Evolutionary conservation across 2,888 invertebrate genomes (phyloP), one percentile per base, ranked within the genome.

Genomic region (Tyria jacobaeae): DNA sequence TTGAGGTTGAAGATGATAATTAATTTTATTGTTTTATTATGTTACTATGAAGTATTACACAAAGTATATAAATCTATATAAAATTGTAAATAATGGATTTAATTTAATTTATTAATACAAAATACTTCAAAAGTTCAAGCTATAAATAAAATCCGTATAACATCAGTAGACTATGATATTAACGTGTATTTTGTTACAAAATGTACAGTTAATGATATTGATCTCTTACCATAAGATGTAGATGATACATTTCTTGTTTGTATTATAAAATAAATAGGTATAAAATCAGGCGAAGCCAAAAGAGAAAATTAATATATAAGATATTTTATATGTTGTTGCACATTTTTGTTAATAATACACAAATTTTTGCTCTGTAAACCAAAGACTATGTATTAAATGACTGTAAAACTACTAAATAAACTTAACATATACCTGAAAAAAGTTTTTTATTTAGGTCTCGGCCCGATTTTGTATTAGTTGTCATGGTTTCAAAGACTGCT

Each of bases 301-400:
- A 76, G 73, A 73, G 69, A 66, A 61, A 68, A 60, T 53, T 76
- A 73, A 76, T 75, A 65, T 67, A 57, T 78, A 79, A 82, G 73
- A 80, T 80, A 81, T 82, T 78, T 85, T 81, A 85, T 84, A 86
- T 82, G 85, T 89, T 87, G 82, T 86, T 87, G 87, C 87, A 88
- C 88, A 73, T 79, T 87, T 88, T 81, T 81, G 84, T 88, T 85
- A 81, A 82, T 71, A 78, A 78, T 74, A 85, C 82, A 85, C 83
- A 76, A 78, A 77, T 81, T 75, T 82, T 79, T 86, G 73, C 82
- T 85, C 83, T 86, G 85, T 86, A 86, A 84, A 84, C 81, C 14
- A 83, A 79, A 79, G 83, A 84, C 81, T 87, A 79, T 88, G 86
- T 85, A 82, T 84, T 86, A 83, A 77, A 83, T 83, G 80, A 87